Evolutionary conservation across 1,140 invertebrate genomes (phyloP).

Genomic region (Muscidifurax raptorellus): DNA sequence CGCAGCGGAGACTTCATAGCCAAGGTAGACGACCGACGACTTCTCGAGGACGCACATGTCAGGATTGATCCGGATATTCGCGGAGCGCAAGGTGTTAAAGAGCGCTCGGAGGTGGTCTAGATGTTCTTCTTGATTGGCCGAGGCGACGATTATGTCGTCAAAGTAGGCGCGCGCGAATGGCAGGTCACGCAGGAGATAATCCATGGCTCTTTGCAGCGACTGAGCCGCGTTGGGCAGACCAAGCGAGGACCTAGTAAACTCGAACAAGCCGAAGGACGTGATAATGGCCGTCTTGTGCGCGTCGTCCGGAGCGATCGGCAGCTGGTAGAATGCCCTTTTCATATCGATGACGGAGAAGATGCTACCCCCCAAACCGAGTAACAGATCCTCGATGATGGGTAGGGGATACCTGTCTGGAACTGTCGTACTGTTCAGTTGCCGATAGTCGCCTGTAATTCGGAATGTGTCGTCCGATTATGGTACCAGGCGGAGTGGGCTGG

Average conservation of each 20-base stretch:
- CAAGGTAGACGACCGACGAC: not conserved
- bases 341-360: too few relatives aligned
- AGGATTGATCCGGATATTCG: not conserved
- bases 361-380: too few relatives aligned
- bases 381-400: too few relatives aligned
- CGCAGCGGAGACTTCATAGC: not conserved
- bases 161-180: constrained; percentile 61
- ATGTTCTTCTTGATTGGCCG: not conserved
- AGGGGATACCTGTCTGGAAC: too few relatives aligned
- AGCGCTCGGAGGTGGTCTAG: not conserved
- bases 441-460: too few relatives aligned
- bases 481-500: too few relatives aligned
- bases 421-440: too few relatives aligned
- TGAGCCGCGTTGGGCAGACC: not conserved
- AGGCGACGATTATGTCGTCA: constrained; percentile 60
- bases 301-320: too few relatives aligned
- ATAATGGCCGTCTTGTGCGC: not conserved
- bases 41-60: not conserved
- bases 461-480: too few relatives aligned
- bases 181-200: constrained; percentile 57
- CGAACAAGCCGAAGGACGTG: not conserved
- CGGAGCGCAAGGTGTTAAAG: not conserved
- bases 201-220: not conserved
- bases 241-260: not conserved
- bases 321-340: not conserved